Percentiles rank a stretch among this genome's conserved stretches.
Evolutionary conservation across 2,797 vertebrate species (phyloP).

Genomic region (Cirrhinus molitorella): DNA sequence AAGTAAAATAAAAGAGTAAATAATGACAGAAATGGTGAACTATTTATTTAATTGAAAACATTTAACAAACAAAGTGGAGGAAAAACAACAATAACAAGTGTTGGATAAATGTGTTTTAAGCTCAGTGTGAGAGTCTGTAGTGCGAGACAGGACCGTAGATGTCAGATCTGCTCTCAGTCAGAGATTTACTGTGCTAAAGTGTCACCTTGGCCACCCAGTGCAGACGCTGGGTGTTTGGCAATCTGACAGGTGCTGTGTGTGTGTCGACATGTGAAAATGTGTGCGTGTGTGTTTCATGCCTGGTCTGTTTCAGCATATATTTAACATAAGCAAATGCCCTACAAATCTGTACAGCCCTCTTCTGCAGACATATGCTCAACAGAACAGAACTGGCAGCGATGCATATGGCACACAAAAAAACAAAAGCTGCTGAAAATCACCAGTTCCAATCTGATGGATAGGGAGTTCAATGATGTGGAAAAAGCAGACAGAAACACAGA

Average conservation of each 20-base stretch:
- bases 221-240: constrained; percentile 24
- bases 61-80: too few relatives aligned
- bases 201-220: constrained; percentile 45
- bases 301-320: not conserved
- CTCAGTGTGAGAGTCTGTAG: not conserved
- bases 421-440: not conserved
- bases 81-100: not conserved
- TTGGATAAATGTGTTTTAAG: not conserved
- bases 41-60: too few relatives aligned
- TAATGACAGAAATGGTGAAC: too few relatives aligned
- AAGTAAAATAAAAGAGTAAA: too few relatives aligned
- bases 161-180: not conserved
- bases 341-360: not conserved
- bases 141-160: not conserved
- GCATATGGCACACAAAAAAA: not conserved
- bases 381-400: too few relatives aligned
- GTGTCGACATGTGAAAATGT: not conserved
- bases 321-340: not conserved
- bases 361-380: not conserved
- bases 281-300: not conserved
- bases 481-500: not conserved
- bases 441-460: not conserved
- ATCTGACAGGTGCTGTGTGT: constrained; percentile 39
- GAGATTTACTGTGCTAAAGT: constrained; percentile 26
- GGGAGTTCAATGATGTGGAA: not conserved